Conservation (phyloP, 2,113 vertebrate species). For the Alligator mississippiensis region DNA sequence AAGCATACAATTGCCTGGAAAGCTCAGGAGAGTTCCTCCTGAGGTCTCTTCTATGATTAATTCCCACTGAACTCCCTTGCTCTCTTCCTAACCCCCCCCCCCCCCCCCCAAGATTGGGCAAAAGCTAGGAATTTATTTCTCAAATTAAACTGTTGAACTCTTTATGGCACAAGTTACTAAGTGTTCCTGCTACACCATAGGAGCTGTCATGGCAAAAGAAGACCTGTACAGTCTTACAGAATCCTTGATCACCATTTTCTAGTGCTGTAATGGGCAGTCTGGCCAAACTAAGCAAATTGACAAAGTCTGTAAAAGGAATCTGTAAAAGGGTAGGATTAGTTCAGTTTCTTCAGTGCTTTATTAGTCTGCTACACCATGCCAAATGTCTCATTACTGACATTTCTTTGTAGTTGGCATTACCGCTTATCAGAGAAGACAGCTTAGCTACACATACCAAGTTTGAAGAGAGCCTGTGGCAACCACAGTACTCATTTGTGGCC, state of each 20-base stretch:
- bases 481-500: not conserved
- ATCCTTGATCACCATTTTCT: rapidly evolving
- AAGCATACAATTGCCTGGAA: not conserved
- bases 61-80: too few relatives aligned
- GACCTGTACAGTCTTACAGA: not conserved
- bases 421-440: not conserved
- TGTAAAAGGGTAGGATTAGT: not conserved
- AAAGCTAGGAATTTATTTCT: not conserved
- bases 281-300: not conserved
- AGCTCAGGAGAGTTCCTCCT: not conserved
- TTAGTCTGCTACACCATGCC: not conserved
- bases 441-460: not conserved
- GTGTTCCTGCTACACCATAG: not conserved
- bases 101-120: not conserved
- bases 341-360: not conserved
- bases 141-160: not conserved
- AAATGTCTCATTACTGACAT: not conserved
- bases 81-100: rapidly evolving
- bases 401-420: not conserved
- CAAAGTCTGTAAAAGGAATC: not conserved
- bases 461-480: rapidly evolving
- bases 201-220: not conserved
- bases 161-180: not conserved
- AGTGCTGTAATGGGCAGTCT: not conserved
- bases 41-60: too few relatives aligned